A percentile compares a stretch with the other conserved stretches of the same genome.
phyloP scores from a whole-genome alignment of 1,140 invertebrate species.

The Oreohelix idahoensis region DNA sequence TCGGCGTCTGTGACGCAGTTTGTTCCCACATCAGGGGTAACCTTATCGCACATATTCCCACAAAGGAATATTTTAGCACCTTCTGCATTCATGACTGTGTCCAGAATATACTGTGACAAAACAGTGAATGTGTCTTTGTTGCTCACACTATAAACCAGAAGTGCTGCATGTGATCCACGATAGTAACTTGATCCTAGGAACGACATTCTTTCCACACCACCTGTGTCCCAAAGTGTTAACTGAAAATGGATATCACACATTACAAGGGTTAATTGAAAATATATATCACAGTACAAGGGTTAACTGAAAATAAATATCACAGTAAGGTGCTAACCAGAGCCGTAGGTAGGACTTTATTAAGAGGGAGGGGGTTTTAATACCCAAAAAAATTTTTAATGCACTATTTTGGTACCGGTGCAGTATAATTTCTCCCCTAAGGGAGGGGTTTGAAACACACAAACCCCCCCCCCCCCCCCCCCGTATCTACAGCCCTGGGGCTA shows the following conservation, averaged over 20 bases:
- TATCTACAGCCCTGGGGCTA: too few species aligned
- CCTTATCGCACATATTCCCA: slow-evolving; percentile 62
- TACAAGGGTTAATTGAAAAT: too few species aligned
- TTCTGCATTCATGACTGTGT: slow-evolving; percentile 69
- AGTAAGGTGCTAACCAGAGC: too few species aligned
- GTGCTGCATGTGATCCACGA: slow-evolving; percentile 64
- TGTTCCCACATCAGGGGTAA: slow-evolving; percentile 59
- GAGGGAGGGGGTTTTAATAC: too few species aligned
- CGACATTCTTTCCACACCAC: slow-evolving; percentile 70
- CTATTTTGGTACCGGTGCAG: too few species aligned
- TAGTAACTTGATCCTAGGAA: slow-evolving; percentile 70
- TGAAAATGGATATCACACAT: slow-evolving; percentile 45
- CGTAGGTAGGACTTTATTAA: too few species aligned
- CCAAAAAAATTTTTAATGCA: too few species aligned
- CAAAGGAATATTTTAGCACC: slow-evolving; percentile 67
- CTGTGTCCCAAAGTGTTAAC: slow-evolving; percentile 71
- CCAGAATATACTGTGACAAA: slow-evolving; percentile 67
- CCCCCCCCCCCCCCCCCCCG: too few species aligned
- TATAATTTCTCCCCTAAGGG: too few species aligned
- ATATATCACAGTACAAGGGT: too few species aligned
- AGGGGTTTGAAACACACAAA: too few species aligned
- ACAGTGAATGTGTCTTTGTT: slow-evolving; percentile 78
- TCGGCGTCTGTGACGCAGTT: slow-evolving; percentile 86
- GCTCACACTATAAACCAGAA: slow-evolving; percentile 80
- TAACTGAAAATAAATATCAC: too few species aligned